Evolutionary conservation across 2,888 invertebrate species (phyloP).

Genomic region (Sphaerophoria rueppellii): DNA sequence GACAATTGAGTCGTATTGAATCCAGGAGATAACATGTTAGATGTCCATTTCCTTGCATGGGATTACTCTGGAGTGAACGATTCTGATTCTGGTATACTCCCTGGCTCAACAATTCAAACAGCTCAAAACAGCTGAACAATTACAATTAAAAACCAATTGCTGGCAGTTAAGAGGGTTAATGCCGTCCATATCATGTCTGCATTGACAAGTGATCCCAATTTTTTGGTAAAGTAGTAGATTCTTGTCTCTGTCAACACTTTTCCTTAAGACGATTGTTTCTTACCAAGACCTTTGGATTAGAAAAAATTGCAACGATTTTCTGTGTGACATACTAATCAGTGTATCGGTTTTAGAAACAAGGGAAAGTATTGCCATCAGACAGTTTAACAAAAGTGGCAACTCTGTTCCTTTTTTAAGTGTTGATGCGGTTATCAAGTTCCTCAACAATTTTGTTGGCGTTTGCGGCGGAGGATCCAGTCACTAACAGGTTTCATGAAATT

Average conservation of each 20-base stretch:
- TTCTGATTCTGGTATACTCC: conserved; percentile 9
- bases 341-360: not conserved
- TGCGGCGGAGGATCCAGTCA: conserved; percentile 7
- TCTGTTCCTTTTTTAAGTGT: conserved; percentile 12
- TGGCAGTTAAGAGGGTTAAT: conserved; percentile 65
- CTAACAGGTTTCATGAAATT: conserved; percentile 62
- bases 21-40: conserved; percentile 67
- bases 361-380: not conserved
- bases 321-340: too few relatives aligned
- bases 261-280: not conserved
- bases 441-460: not conserved
- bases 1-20: conserved; percentile 68
- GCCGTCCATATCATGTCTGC: conserved; percentile 25
- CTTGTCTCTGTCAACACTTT: not conserved
- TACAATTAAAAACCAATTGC: conserved; percentile 73
- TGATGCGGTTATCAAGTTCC: conserved; percentile 14
- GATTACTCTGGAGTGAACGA: conserved; percentile 9
- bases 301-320: too few relatives aligned
- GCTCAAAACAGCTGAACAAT: conserved; percentile 70
- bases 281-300: not conserved
- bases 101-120: conserved; percentile 33
- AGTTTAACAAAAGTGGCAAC: not conserved
- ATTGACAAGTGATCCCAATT: conserved; percentile 20
- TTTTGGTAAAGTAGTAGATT: not conserved
- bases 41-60: conserved; percentile 52